phyloP scores from a whole-genome alignment of 2,113 vertebrate genomes.

The Alligator sinensis region DNA sequence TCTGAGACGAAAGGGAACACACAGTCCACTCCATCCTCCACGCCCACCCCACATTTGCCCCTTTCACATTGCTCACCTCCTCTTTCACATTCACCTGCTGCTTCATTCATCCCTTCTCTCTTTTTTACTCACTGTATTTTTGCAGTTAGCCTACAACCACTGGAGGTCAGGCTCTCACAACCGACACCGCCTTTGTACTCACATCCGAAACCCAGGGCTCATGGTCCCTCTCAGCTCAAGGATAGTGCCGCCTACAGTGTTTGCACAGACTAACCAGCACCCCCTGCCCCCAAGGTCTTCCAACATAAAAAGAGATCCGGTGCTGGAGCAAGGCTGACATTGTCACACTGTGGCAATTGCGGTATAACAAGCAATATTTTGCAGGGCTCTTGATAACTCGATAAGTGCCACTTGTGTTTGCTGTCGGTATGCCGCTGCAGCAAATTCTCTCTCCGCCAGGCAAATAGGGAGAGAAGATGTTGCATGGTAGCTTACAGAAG shows the following conservation, averaged over 20 bases:
- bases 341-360: not conserved
- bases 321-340: not conserved
- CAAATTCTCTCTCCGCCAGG: not conserved
- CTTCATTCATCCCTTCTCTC: not conserved
- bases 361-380: not conserved
- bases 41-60: not conserved
- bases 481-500: not conserved
- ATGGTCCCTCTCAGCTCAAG: not conserved
- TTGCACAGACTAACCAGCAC: not conserved
- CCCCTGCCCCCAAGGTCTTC: not conserved
- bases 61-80: not conserved
- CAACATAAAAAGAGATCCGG: not conserved
- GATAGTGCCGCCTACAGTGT: too few relatives aligned
- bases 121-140: not conserved
- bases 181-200: not conserved
- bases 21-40: rapidly evolving
- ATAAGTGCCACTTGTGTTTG: not conserved
- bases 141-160: not conserved
- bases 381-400: not conserved
- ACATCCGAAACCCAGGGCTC: not conserved
- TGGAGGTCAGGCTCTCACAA: not conserved
- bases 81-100: rapidly evolving
- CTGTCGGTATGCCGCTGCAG: not conserved
- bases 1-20: not conserved
- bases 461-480: not conserved